These are phyloP conservation scores for Drosophila azteca DNA, from an alignment of 1,140 invertebrate genomes.

Conservation along the genomic window DNA sequence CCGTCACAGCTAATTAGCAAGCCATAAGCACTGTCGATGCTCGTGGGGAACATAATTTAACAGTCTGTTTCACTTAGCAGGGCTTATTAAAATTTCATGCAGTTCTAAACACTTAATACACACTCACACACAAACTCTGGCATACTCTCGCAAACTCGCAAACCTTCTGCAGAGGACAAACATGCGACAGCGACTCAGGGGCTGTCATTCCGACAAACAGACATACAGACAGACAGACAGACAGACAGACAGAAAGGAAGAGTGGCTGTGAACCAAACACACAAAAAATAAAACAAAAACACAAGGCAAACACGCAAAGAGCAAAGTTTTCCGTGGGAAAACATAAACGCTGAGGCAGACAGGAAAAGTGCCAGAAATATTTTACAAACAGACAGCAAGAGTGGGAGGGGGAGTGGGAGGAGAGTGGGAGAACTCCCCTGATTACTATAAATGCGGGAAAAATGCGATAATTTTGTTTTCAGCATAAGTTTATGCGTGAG, in stretches of 20 bases:
- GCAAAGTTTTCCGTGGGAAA: conserved; percentile 36
- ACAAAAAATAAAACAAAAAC: conserved; percentile 39
- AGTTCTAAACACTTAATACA: conserved; percentile 59
- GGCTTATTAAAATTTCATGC: conserved; percentile 74
- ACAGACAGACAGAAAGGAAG: neutral
- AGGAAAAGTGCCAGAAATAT: conserved; percentile 49
- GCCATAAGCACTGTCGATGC: conserved; percentile 13
- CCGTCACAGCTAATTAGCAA: conserved; percentile 57
- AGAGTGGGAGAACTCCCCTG: conserved; percentile 30
- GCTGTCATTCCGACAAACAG: neutral
- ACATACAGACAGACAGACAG: neutral
- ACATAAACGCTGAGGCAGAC: conserved; percentile 44
- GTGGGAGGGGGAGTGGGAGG: conserved; percentile 1
- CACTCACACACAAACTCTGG: conserved; percentile 1
- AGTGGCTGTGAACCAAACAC: neutral
- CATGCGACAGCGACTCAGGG: conserved; percentile 37
- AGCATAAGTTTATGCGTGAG: conserved; percentile 51
- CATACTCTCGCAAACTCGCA: neutral
- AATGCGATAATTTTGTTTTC: conserved; percentile 72
- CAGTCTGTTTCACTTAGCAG: conserved; percentile 59
- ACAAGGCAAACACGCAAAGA: conserved; percentile 47
- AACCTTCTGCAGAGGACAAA: conserved; percentile 8
- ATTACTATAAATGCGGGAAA: conserved; percentile 62
- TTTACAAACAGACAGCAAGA: conserved; percentile 20
- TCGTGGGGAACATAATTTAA: conserved; percentile 50